Conservation (phyloP, 2,888 invertebrate genomes). For the Ornithoptera alexandrae region DNA sequence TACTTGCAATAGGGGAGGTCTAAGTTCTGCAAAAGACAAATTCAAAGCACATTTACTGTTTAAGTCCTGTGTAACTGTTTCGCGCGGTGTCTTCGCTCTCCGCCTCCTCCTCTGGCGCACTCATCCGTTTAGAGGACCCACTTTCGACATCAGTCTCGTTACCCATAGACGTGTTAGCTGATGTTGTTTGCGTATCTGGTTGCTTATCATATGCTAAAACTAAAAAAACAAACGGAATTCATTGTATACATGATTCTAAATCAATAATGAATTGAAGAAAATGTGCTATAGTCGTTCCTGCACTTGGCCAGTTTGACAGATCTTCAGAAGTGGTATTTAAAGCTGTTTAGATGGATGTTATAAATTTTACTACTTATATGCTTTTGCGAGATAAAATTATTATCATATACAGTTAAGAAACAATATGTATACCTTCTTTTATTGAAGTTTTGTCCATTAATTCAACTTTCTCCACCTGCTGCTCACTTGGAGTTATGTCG, state of each 20-base stretch:
- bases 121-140: constrained; percentile 5
- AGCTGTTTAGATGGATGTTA: too few species aligned
- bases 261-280: too few species aligned
- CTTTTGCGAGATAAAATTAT: too few species aligned
- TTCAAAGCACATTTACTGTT: constrained; percentile 42
- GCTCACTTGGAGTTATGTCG: constrained; percentile 48
- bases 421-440: constrained; percentile 6
- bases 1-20: too few species aligned
- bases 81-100: constrained; percentile 46
- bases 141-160: constrained; percentile 19
- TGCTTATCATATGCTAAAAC: constrained; percentile 20
- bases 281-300: too few species aligned
- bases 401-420: too few species aligned
- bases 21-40: too few species aligned
- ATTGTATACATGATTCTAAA: too few species aligned
- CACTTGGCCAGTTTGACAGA: too few species aligned
- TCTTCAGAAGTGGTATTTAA: too few species aligned
- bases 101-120: background rate
- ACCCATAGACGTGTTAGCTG: constrained; percentile 7
- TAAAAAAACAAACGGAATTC: background rate
- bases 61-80: constrained; percentile 49
- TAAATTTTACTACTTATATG: too few species aligned
- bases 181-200: constrained; percentile 6
- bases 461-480: constrained; percentile 30
- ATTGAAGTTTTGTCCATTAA: constrained; percentile 17